phyloP scores from a whole-genome alignment of 2,888 invertebrate species.

The Amphipoea lucens region DNA sequence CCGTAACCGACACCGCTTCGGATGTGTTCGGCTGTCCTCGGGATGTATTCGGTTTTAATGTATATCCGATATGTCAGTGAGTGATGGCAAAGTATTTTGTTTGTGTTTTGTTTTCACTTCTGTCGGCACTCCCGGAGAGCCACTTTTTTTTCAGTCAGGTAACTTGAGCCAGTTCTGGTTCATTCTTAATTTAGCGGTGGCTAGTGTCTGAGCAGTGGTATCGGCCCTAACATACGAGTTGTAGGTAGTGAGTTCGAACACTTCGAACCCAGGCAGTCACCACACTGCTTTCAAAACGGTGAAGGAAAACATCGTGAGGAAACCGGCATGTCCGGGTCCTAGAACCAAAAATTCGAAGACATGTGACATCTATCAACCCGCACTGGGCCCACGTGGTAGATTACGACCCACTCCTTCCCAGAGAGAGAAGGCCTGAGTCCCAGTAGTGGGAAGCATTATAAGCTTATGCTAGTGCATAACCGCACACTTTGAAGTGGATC shows the following conservation, averaged over 20 bases:
- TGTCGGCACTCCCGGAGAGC: too few species aligned
- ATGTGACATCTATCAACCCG: not conserved
- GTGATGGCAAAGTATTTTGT: too few species aligned
- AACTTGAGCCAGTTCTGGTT: not conserved
- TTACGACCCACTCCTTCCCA: not conserved
- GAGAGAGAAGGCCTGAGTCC: not conserved
- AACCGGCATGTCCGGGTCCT: not conserved
- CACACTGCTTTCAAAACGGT: not conserved
- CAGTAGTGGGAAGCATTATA: not conserved
- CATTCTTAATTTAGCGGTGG: not conserved
- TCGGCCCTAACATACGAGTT: not conserved
- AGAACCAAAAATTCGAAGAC: not conserved
- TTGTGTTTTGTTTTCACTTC: too few species aligned
- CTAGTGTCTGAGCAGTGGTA: too few species aligned
- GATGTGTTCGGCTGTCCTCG: too few species aligned
- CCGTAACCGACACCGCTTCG: too few species aligned
- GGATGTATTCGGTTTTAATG: too few species aligned
- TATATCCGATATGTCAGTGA: too few species aligned
- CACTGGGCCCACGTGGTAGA: not conserved
- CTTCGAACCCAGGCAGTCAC: not conserved
- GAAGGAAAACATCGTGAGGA: not conserved
- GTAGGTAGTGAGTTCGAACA: too few species aligned
- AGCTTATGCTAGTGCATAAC: too few species aligned
- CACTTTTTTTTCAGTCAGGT: not conserved
- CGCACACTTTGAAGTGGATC: not conserved